phyloP scores from a whole-genome alignment of 2,113 vertebrate genomes.

The Grallaria varia region DNA sequence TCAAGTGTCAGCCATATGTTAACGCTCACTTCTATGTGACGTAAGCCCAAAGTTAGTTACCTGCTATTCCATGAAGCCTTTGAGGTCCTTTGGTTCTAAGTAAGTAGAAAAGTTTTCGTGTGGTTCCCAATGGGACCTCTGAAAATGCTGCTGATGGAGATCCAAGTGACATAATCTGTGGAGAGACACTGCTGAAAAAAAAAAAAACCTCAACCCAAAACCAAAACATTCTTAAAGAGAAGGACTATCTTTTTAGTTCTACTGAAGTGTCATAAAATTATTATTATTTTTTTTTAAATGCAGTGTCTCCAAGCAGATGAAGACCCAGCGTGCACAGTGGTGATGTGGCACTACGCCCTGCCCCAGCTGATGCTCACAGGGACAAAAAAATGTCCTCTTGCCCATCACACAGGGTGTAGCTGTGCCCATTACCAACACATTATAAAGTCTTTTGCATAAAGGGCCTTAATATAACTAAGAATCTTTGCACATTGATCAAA shows the following conservation, averaged over 20 bases:
- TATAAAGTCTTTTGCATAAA: neutral
- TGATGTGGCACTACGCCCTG: neutral
- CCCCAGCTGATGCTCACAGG: neutral
- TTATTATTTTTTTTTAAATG: neutral
- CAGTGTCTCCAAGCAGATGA: neutral
- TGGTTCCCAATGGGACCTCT: neutral
- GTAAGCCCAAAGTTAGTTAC: neutral
- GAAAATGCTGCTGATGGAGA: neutral
- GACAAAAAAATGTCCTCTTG: neutral
- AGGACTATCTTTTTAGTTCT: neutral
- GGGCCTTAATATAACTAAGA: constrained; percentile 12
- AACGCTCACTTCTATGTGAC: neutral
- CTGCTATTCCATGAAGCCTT: neutral
- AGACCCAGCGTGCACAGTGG: neutral
- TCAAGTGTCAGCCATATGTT: neutral
- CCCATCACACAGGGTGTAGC: neutral
- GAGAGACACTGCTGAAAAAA: neutral
- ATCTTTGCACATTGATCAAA: constrained; percentile 48
- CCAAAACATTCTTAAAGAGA: neutral
- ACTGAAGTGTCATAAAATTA: neutral
- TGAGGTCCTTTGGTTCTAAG: neutral
- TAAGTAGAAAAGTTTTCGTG: neutral
- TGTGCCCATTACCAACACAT: neutral
- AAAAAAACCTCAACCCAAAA: too few relatives aligned
- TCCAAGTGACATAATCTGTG: neutral